Percentiles rank a stretch among this genome's conserved stretches.
phyloP scores from a whole-genome alignment of 2,797 vertebrate species.

The Chaenodraco wilsoni region DNA sequence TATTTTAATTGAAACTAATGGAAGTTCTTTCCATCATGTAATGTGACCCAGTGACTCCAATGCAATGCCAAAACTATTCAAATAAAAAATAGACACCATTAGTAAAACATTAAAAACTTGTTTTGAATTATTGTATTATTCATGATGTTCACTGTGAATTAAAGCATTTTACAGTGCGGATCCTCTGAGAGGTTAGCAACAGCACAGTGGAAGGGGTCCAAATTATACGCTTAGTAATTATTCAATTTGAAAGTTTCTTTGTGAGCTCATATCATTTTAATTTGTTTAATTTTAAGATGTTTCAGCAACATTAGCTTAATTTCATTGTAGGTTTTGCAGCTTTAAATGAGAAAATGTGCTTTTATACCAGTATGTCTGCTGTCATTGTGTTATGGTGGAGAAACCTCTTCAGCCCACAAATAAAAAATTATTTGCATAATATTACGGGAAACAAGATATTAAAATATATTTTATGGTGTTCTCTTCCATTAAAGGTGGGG shows the following conservation, averaged over 20 bases:
- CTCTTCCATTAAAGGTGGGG: neutral
- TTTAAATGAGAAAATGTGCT: constrained; percentile 28
- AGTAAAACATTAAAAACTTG: neutral
- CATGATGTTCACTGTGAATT: constrained; percentile 12
- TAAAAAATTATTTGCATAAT: constrained; percentile 1
- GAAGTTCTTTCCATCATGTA: neutral
- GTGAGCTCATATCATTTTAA: constrained; percentile 10
- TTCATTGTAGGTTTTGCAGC: constrained; percentile 23
- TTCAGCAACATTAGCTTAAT: constrained; percentile 35
- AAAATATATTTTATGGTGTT: neutral
- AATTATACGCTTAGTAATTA: constrained; percentile 14
- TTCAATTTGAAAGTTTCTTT: constrained; percentile 19
- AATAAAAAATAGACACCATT: neutral
- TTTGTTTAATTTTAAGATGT: neutral
- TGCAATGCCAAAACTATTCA: neutral
- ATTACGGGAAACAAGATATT: neutral
- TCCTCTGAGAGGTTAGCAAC: constrained; percentile 4
- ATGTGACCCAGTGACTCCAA: neutral
- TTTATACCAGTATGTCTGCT: constrained; percentile 34
- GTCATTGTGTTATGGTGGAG: constrained; percentile 14
- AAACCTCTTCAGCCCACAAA: constrained; percentile 4
- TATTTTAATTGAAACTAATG: neutral
- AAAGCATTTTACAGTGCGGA: constrained; percentile 3
- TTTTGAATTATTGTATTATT: constrained; percentile 15
- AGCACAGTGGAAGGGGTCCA: constrained; percentile 13